These are phyloP conservation scores for Emmelina monodactyla DNA, from an alignment of 2,888 invertebrate genomes.

Conservation along the genomic window DNA sequence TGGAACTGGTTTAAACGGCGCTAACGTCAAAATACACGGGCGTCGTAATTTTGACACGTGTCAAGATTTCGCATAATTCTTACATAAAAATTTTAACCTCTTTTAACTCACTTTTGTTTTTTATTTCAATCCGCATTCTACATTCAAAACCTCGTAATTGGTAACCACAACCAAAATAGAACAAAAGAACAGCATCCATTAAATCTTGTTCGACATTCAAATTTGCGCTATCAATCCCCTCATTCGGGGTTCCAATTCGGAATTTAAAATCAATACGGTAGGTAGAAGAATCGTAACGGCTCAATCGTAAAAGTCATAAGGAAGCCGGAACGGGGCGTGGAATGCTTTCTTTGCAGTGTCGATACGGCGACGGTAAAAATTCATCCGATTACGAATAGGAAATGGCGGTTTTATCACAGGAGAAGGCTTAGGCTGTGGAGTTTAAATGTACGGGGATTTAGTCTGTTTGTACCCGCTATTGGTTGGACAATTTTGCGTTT, in stretches of 20 bases:
- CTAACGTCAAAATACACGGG: not conserved
- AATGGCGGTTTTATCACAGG: slow-evolving; percentile 50
- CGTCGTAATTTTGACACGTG: not conserved
- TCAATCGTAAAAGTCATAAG: slow-evolving; percentile 1
- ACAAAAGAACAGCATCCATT: no score
- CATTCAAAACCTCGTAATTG: slow-evolving; percentile 1
- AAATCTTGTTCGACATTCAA: no score
- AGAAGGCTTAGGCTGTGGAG: slow-evolving; percentile 7
- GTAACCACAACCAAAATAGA: no score
- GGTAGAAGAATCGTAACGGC: not conserved
- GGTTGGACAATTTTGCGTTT: no score
- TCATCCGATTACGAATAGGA: slow-evolving; percentile 43
- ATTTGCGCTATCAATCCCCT: slow-evolving; percentile 1
- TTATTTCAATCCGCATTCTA: no score
- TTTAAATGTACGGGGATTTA: slow-evolving; percentile 13
- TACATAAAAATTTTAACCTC: not conserved
- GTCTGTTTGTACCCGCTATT: no score
- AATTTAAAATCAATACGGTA: slow-evolving; percentile 1
- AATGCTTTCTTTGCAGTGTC: slow-evolving; percentile 16
- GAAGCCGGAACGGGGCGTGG: not conserved
- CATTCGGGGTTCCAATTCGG: not conserved
- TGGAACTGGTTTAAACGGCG: not conserved
- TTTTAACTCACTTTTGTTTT: no score
- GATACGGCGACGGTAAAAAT: slow-evolving; percentile 42
- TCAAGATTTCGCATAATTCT: not conserved